Evolutionary conservation across 2,113 vertebrate genomes (phyloP).

Genomic region (Aegotheles bennettii): DNA sequence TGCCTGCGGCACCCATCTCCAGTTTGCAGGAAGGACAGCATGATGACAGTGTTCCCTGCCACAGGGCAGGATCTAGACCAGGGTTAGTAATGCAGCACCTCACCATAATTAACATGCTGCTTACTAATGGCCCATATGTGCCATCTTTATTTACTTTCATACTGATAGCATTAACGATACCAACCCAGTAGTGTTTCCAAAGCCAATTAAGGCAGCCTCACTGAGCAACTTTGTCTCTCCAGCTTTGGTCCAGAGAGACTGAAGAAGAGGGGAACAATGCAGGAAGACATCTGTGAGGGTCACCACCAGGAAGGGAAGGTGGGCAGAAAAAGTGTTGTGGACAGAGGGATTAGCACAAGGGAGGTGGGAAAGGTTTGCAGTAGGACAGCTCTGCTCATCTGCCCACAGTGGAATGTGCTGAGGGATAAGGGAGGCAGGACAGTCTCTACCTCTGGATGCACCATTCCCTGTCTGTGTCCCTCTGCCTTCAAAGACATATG

Average conservation of each 20-base stretch:
- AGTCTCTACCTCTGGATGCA: background rate
- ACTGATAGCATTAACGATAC: background rate
- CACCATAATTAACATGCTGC: slow-evolving; percentile 25
- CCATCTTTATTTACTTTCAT: slow-evolving; percentile 18
- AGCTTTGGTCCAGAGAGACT: background rate
- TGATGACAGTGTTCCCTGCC: background rate
- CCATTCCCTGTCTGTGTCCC: background rate
- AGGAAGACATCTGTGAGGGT: background rate
- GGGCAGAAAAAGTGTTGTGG: background rate
- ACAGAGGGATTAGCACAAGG: background rate
- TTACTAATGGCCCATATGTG: slow-evolving; percentile 21
- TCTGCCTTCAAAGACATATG: background rate
- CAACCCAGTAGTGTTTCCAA: background rate
- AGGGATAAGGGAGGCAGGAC: background rate
- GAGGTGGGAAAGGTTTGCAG: background rate
- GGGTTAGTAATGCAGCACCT: slow-evolving; percentile 25
- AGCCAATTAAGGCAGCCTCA: background rate
- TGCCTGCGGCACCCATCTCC: accelerated
- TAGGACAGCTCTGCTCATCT: background rate
- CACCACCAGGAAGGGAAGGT: background rate
- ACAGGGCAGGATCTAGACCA: slow-evolving; percentile 21
- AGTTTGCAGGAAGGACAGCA: background rate
- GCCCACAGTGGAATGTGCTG: background rate
- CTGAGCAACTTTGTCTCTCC: background rate
- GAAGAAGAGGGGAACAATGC: background rate